These are phyloP conservation scores for Plagodis pulveraria DNA, from an alignment of 2,888 invertebrate genomes.

Conservation along the genomic window DNA sequence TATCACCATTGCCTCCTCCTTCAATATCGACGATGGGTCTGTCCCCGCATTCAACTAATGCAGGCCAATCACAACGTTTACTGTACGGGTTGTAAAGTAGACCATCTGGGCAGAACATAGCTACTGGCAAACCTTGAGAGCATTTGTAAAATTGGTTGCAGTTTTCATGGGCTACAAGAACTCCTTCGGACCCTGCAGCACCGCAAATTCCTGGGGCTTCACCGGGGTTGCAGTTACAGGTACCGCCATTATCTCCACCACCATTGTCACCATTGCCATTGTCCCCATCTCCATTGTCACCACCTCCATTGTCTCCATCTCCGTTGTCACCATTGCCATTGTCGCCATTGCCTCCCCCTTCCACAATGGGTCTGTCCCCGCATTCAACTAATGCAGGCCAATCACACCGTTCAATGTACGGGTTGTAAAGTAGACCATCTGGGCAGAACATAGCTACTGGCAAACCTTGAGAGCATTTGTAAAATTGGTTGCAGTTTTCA, in stretches of 20 bases:
- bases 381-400: no score
- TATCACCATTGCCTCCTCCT: constrained; percentile 7
- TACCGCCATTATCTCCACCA: neutral
- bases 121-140: neutral
- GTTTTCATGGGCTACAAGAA: constrained; percentile 43
- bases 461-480: constrained; percentile 33
- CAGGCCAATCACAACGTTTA: neutral
- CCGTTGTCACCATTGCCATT: constrained; percentile 8
- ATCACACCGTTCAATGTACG: no score
- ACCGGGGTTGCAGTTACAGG: neutral
- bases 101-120: neutral
- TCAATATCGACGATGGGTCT: constrained; percentile 7
- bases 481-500: constrained; percentile 41
- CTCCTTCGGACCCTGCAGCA: neutral
- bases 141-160: constrained; percentile 45
- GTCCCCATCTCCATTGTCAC: neutral
- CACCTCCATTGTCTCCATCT: neutral
- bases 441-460: constrained; percentile 19
- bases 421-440: no score
- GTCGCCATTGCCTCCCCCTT: constrained; percentile 5
- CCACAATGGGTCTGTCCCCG: neutral
- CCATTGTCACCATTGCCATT: neutral
- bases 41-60: neutral
- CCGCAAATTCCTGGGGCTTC: neutral
- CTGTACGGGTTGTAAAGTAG: no score